Conservation (phyloP, 2,113 vertebrate species). For the Callopanchax toddi region DNA sequence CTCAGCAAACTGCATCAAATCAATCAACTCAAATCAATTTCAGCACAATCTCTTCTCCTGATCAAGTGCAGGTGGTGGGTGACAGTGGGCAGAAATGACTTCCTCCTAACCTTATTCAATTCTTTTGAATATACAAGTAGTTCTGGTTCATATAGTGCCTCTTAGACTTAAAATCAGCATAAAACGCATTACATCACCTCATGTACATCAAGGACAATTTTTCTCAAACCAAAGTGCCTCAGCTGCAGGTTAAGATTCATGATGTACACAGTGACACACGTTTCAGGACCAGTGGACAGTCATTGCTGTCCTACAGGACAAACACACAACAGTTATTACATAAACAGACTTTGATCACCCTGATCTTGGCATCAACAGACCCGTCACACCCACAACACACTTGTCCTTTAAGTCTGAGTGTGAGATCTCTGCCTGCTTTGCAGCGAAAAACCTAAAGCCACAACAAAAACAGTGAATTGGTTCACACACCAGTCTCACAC, state of each 20-base stretch:
- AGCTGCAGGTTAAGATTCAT: neutral
- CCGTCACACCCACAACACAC: neutral
- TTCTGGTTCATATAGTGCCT: neutral
- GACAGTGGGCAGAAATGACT: no score
- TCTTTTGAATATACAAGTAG: neutral
- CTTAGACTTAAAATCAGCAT: neutral
- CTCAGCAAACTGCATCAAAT: no score
- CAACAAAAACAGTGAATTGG: neutral
- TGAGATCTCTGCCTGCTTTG: neutral
- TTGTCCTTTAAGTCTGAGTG: neutral
- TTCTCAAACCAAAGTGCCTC: neutral
- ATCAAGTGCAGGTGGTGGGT: no score
- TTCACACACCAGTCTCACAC: neutral
- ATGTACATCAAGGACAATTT: neutral
- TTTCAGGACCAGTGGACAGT: conserved; percentile 21
- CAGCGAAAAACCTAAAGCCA: conserved; percentile 3
- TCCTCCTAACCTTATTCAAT: no score
- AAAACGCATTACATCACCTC: neutral
- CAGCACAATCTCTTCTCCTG: no score
- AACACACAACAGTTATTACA: conserved; percentile 1
- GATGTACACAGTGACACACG: conserved; percentile 14
- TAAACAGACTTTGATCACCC: neutral
- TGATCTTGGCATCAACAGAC: conserved; percentile 8
- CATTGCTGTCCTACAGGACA: neutral
- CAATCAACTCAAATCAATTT: no score